Evolutionary conservation across 2,113 vertebrate genomes (phyloP).

Genomic region (human (Homo sapiens)): GRCh38 chr1:40346001-40346500

Average conservation of each 20-base stretch:
- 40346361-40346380: neutral
- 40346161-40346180: neutral
- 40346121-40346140: neutral
- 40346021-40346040: no score
- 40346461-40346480: no score
- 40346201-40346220: no score
- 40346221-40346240: neutral
- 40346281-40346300: neutral
- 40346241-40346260: neutral
- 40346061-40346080: no score
- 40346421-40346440: no score
- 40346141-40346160: neutral
- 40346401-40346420: no score
- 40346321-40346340: neutral
- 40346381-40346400: no score
- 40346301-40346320: neutral
- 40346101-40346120: neutral
- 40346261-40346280: neutral
- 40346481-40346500: no score
- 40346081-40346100: no score
- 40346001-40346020: no score
- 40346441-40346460: no score
- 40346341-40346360: neutral
- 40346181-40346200: neutral
- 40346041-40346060: no score